Conservation (phyloP, 2,888 invertebrate genomes). For the Nephrotoma flavescens region DNA sequence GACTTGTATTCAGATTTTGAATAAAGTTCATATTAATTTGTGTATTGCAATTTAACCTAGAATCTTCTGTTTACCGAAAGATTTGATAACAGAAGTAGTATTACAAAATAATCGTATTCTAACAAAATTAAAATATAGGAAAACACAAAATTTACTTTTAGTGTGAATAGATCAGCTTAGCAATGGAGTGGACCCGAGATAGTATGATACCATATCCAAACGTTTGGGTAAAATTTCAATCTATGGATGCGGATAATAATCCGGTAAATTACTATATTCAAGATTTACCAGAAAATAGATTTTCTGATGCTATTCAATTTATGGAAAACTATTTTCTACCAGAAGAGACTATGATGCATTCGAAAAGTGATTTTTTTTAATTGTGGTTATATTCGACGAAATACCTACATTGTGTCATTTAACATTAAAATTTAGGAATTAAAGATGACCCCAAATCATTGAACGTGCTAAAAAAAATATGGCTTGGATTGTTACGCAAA, state of each 20-base stretch:
- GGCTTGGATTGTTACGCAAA: not conserved
- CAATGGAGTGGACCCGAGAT: not conserved
- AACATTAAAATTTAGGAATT: not conserved
- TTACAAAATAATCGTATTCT: no score
- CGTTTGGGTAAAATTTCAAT: not conserved
- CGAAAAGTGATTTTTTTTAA: not conserved
- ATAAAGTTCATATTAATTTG: no score
- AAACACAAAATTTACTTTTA: no score
- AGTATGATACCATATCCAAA: not conserved
- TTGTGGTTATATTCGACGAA: not conserved
- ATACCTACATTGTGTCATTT: no score
- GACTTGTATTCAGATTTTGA: no score
- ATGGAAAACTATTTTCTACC: not conserved
- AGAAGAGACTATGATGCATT: not conserved
- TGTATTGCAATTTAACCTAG: no score
- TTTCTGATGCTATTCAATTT: not conserved
- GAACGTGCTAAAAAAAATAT: not conserved
- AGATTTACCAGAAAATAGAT: not conserved
- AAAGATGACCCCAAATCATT: not conserved
- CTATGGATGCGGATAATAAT: not conserved
- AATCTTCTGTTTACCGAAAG: no score
- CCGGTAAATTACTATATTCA: not conserved
- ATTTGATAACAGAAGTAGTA: no score
- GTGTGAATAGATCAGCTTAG: no score
- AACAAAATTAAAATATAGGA: no score